phyloP scores from a whole-genome alignment of 1,140 invertebrate genomes.

The Oryctes rhinoceros region DNA sequence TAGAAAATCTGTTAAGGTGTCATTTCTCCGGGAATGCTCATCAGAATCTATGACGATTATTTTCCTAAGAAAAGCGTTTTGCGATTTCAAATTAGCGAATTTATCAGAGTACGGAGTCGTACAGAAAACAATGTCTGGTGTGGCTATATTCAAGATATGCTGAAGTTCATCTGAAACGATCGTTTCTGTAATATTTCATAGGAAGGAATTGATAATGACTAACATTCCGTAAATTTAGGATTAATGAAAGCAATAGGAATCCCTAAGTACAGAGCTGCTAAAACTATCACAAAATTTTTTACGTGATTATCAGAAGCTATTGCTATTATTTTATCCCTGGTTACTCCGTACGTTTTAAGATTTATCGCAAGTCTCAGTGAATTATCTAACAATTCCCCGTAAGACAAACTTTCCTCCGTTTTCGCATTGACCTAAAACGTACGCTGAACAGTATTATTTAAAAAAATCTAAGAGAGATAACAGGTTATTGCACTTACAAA shows the following conservation, averaged over 20 bases:
- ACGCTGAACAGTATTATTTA: too few relatives aligned
- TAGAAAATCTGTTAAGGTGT: neutral
- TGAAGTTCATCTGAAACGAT: constrained; percentile 27
- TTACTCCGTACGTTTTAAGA: neutral
- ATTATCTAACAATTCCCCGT: neutral
- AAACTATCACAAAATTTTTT: neutral
- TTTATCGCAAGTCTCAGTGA: neutral
- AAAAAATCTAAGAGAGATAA: neutral
- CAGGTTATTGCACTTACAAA: neutral
- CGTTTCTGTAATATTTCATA: neutral
- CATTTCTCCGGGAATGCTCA: neutral
- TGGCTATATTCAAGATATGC: constrained; percentile 57
- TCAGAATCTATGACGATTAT: constrained; percentile 47
- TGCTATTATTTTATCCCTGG: constrained; percentile 1
- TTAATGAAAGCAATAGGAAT: constrained; percentile 18
- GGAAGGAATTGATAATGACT: neutral
- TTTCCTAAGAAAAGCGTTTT: constrained; percentile 46
- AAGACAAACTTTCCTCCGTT: neutral
- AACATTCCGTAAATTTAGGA: constrained; percentile 7
- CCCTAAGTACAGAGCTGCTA: neutral
- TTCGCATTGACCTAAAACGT: neutral
- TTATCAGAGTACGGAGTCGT: constrained; percentile 53
- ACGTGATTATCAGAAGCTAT: constrained; percentile 24
- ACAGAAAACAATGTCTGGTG: constrained; percentile 63
- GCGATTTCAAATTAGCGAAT: constrained; percentile 46